Conservation (phyloP, 2,888 invertebrate species). For the Zaprionus bogoriensis region DNA sequence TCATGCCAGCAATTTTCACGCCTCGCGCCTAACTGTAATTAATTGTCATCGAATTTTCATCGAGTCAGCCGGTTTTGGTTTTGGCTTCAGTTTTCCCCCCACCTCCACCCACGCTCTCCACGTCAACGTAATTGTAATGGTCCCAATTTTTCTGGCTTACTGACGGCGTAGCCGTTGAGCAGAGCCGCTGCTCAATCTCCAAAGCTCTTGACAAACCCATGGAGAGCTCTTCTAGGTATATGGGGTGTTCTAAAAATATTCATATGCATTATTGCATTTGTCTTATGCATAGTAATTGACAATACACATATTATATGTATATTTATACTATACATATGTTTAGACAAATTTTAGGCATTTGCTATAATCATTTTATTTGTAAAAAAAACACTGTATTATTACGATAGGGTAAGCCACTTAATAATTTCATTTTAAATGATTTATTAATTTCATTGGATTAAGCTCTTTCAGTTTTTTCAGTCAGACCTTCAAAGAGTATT, state of each 20-base stretch:
- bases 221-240: background rate
- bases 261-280: too few relatives aligned
- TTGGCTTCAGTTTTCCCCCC: background rate
- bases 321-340: too few relatives aligned
- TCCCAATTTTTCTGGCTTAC: conserved; percentile 16
- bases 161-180: background rate
- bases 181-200: conserved; percentile 13
- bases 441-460: too few relatives aligned
- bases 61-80: conserved; percentile 66
- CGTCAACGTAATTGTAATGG: conserved; percentile 42
- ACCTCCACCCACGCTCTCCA: conserved; percentile 10
- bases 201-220: conserved; percentile 1
- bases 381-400: too few relatives aligned
- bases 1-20: conserved; percentile 62
- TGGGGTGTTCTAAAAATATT: background rate
- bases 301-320: too few relatives aligned
- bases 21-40: conserved; percentile 72
- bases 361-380: too few relatives aligned
- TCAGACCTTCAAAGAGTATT: too few relatives aligned
- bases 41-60: conserved; percentile 76
- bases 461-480: too few relatives aligned
- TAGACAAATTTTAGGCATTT: too few relatives aligned
- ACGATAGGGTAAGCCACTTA: too few relatives aligned
- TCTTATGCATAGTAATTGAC: too few relatives aligned
- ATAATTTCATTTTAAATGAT: too few relatives aligned